Percentiles rank a stretch among this genome's conserved stretches.
phyloP scores from a whole-genome alignment of 2,113 vertebrate species.

The Gallinago paraguaiae region DNA sequence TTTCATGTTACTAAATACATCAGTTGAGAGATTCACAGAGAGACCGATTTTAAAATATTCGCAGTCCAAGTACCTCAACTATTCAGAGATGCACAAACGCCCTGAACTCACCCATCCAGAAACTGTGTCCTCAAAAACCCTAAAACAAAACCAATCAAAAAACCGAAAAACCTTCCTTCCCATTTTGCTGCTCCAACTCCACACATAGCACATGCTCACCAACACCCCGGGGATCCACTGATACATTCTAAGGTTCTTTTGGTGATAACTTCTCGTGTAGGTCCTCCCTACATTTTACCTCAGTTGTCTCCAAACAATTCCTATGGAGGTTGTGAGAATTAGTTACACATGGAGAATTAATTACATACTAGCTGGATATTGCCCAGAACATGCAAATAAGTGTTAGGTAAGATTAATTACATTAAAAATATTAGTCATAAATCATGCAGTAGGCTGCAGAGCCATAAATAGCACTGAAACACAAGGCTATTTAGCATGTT shows the following conservation, averaged over 20 bases:
- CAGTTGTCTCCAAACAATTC: not conserved
- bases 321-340: not conserved
- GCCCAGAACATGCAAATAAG: not conserved
- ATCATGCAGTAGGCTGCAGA: not conserved
- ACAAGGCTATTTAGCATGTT: not conserved
- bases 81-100: not conserved
- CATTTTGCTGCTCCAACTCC: not conserved
- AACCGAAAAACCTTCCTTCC: not conserved
- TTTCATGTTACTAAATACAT: not conserved
- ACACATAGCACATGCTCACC: accelerated
- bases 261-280: not conserved
- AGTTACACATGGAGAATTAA: not conserved
- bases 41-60: not conserved
- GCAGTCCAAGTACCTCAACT: not conserved
- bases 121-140: not conserved
- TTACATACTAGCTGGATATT: not conserved
- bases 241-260: not conserved
- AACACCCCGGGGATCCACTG: not conserved
- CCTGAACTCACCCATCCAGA: not conserved
- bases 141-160: too few species aligned
- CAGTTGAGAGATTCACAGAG: accelerated
- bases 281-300: not conserved
- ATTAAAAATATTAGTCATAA: not conserved
- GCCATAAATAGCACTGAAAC: not conserved
- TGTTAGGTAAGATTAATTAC: not conserved